These are phyloP conservation scores for Aegotheles bennettii DNA, from an alignment of 2,113 vertebrate species.

Conservation along the genomic window DNA sequence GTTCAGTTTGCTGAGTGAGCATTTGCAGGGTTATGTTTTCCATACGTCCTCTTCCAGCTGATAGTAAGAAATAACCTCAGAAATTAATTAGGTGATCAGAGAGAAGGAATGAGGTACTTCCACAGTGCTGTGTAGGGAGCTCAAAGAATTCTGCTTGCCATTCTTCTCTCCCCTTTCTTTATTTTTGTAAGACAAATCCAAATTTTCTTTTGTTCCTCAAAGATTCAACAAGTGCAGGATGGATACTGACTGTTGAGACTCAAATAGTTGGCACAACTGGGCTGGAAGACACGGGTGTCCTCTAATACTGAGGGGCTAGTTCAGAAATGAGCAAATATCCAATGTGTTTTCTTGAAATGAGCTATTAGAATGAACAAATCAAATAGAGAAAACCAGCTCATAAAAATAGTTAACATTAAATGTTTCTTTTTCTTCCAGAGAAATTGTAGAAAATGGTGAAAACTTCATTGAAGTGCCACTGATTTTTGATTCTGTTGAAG, in stretches of 20 bases:
- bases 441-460: conserved; percentile 70
- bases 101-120: neutral
- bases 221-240: neutral
- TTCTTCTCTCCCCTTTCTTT: neutral
- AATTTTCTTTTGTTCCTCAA: neutral
- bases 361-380: neutral
- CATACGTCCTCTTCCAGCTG: neutral
- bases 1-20: neutral
- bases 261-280: neutral
- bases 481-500: conserved; percentile 73
- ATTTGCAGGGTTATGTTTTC: neutral
- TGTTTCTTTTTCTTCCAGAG: conserved; percentile 63
- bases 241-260: neutral
- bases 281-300: neutral
- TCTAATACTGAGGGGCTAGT: neutral
- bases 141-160: neutral
- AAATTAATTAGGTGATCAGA: neutral
- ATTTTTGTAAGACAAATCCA: neutral
- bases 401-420: neutral
- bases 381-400: neutral
- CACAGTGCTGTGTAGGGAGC: neutral
- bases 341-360: neutral
- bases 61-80: neutral
- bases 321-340: neutral
- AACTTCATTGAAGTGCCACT: conserved; percentile 81